Evolutionary conservation across 2,888 invertebrate species (phyloP).

Genomic region (Drosophila robusta): DNA sequence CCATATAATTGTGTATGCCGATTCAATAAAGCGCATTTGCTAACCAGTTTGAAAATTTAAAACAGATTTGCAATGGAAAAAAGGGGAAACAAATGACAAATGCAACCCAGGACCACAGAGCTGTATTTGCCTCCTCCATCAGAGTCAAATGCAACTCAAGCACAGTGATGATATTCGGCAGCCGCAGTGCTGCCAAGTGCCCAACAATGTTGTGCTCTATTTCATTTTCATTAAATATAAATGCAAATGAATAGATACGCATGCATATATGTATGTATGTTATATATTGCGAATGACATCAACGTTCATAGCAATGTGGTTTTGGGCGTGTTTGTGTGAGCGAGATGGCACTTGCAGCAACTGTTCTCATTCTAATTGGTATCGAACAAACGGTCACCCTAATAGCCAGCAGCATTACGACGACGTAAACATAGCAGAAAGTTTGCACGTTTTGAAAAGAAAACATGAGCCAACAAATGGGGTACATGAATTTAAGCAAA

Average conservation of each 20-base stretch:
- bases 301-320: constrained; percentile 14
- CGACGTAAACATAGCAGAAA: background rate
- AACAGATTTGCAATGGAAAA: constrained; percentile 41
- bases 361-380: constrained; percentile 9
- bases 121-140: constrained; percentile 48
- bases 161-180: background rate
- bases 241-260: background rate
- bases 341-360: constrained; percentile 11
- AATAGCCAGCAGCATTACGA: constrained; percentile 1
- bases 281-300: constrained; percentile 38
- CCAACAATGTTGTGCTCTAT: too few relatives aligned
- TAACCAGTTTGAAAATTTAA: constrained; percentile 26
- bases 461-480: background rate
- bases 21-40: constrained; percentile 26
- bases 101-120: constrained; percentile 67
- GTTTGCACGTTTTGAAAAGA: background rate
- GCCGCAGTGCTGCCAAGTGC: background rate
- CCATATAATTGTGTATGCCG: constrained; percentile 11
- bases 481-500: background rate
- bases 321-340: constrained; percentile 28
- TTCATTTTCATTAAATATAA: background rate
- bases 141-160: constrained; percentile 44
- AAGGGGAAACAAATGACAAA: constrained; percentile 22
- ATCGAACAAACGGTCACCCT: constrained; percentile 19
- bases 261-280: background rate